phyloP scores from a whole-genome alignment of 2,797 vertebrate genomes.

The Apogon hyalosoma region DNA sequence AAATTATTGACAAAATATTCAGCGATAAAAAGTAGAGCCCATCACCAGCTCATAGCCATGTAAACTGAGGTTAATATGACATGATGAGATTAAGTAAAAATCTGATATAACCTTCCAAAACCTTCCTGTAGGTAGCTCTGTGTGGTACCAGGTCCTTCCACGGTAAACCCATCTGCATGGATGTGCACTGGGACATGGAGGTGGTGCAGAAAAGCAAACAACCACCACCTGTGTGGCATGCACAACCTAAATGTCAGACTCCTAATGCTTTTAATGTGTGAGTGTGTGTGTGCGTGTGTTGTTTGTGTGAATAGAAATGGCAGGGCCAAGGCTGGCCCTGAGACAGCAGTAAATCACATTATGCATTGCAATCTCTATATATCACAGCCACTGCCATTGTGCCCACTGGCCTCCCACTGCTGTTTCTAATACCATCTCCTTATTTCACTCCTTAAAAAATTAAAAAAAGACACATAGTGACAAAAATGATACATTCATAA shows the following conservation, averaged over 20 bases:
- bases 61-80: not conserved
- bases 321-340: constrained; percentile 51
- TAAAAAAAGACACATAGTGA: not conserved
- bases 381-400: constrained; percentile 57
- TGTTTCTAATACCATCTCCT: constrained; percentile 34
- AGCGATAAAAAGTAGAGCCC: not conserved
- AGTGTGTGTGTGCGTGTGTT: constrained; percentile 23
- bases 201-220: constrained; percentile 52
- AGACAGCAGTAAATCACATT: constrained; percentile 74
- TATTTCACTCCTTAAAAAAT: constrained; percentile 31
- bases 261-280: constrained; percentile 59
- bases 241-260: constrained; percentile 74
- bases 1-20: too few species aligned
- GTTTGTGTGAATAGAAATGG: constrained; percentile 64
- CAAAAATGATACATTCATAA: constrained; percentile 23
- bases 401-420: constrained; percentile 43
- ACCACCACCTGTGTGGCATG: constrained; percentile 51
- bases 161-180: constrained; percentile 1
- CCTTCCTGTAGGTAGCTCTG: constrained; percentile 12
- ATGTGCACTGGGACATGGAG: constrained; percentile 6
- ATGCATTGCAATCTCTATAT: constrained; percentile 65
- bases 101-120: not conserved
- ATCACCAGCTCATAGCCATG: not conserved
- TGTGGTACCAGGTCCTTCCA: constrained; percentile 13
- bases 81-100: constrained; percentile 1